Evolutionary conservation across 2,888 invertebrate genomes (phyloP), one percentile per base, ranked within the genome.

Genomic region (Orchestes rusci): DNA sequence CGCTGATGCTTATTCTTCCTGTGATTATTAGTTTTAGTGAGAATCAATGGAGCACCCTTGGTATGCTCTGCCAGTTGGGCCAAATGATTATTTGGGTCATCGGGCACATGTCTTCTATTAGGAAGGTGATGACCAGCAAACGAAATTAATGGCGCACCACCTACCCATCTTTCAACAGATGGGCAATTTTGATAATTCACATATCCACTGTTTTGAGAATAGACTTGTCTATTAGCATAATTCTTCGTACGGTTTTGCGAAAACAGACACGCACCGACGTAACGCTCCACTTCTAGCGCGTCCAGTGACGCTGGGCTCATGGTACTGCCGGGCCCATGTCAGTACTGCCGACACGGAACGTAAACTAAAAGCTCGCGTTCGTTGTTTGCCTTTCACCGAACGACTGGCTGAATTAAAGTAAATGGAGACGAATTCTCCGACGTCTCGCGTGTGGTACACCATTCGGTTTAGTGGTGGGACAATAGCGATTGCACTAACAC

Each of bases 11-110:
- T 66, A 44, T 62, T 67, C 51, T 66, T 66, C n/a, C 62, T 59
- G 52, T 66, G 65, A 48, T 64, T 63, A 65, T 77, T 79, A 57
- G 78, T 72, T 55, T 81, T 77, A 56, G 84, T 73, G 48, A 86
- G 74, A 54, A 89, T 84, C 50, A 90, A 72, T n/a, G 90, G 89
- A 32, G 83, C 84, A 31, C 89, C 89, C 64, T 87, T 87, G 3
- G 87, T 84, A 66, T 89, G 88, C 60, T 84, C 81, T 10, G 87
- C 87, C 51, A 89, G 68, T 57, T 84, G 79, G 7, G 86, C 79
- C 51, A 88, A 76, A 23, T 54, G 44, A 12, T 36, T 43, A 29
- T 45, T 44, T n/a, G 44, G 27, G 16, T 19, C 36, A 5, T 16
- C 15, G 16, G 44, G 46, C 15, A 40, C 47, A 20, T 41, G 30